Evolutionary conservation across 64 coral and sea anemone genomes (phyloP), one percentile per base, ranked within the genome.

Genomic region (Anthopleura sola): DNA sequence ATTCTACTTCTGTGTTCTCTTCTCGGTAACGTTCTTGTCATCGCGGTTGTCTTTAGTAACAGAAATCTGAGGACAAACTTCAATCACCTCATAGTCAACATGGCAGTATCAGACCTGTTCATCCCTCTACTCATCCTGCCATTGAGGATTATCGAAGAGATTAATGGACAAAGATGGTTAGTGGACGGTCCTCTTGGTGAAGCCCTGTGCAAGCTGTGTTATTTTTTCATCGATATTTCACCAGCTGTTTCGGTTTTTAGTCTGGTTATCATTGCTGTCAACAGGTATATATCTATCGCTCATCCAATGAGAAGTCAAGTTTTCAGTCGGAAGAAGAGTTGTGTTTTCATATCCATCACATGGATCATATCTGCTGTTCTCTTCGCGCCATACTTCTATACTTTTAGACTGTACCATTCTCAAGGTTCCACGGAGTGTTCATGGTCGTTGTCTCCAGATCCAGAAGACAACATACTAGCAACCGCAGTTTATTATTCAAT

Each of bases 1-100:
- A 90, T 94, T 69, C 82, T 90, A 10, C 24, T 94, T 57, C 68
- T 87, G 17, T 69, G 75, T 3, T 71, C 66, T 34, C 66, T 71
- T 32, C n/a, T 71, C 28, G 66, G 66, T 20, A 71, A 71, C 66
- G 28, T 34, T 34, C 29, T 71, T 0, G 66, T 71, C n/a, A 71
- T 71, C 13, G 66, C 66, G 34, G 66, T 71, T 32, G 66, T 71
- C 66, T 32, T 71, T 71, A 13, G 10, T 11, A 71, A 32, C 29
- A 8, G 29, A 36, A 71, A 36, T 14, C 28, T 71, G 66, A 71
- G 29, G 66, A 71, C 66, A 3, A 71, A 71, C 29, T 71, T 71
- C 13, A 71, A 71, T 36, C 28, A 71, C 29, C 14, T 71, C 24
- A 71, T 71, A 15, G 66, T 71, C 26, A 71, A 71, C 29, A 71